Base-by-base conservation (phyloP, 2,113 vertebrate species). In the Oryzias melastigma region DNA sequence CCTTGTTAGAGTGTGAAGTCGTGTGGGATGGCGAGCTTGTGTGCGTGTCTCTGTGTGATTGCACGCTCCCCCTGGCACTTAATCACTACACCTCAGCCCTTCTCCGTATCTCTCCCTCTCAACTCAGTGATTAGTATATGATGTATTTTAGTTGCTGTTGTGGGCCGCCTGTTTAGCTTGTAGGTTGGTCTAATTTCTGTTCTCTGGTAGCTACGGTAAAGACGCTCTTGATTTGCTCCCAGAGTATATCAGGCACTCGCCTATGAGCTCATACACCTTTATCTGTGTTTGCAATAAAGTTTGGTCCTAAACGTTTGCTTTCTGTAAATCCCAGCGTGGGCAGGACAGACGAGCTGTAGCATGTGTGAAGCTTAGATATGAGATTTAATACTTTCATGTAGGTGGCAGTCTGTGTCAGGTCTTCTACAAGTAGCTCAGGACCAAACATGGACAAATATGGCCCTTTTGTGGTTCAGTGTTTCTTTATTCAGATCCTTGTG, bases 131-230 rank as follows among this genome's bases (percentile, higher is more conserved):
- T 86, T 86, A 85, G 75, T 80, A 75, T 81, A 67, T 81, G 80
- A 87, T 87, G 77, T 84, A 78, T 85, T 85, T 83, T 83, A 85
- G 73, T 81, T 78, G 81, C 74, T 62, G 82, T 83, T 55, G 80
- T 80, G 59, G 69, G 65, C 76, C 79, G 74, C 70, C 82, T 82
- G 58, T 86, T 89, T 77, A 83, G 78, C 82, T 77, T 60, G 78
- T 85, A 74, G 78, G 80, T 68, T 40, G 68, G 75, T 80, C 77
- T 86, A 77, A 82, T 86, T 86, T 76, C 56, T 82, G 48, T 59
- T 73, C 77, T 75, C 74, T 69, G 74, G 77, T 82, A 68, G 70
- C 78, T 46, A 77, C 72, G 65, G 64, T 57, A 58, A 46, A 46
- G 66, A 62, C 48, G 49, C 58, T 78, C 68, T 77, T 75, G 66